Conservation (phyloP, 2,797 vertebrate genomes). For the Rhabdophis nuchalis region DNA sequence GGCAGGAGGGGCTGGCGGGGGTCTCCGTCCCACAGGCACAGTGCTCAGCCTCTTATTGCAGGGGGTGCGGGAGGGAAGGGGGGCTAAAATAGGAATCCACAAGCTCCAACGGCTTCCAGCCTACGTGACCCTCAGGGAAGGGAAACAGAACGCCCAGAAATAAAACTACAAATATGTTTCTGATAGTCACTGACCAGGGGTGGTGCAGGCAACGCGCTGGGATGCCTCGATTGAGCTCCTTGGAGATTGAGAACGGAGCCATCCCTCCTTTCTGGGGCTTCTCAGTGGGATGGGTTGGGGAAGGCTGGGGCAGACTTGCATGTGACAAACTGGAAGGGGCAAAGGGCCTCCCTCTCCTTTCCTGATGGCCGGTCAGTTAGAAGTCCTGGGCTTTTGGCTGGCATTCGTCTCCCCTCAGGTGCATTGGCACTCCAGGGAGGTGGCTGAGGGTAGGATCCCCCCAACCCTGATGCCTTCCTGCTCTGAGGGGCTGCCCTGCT, state of each 20-base stretch:
- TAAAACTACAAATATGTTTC: not conserved
- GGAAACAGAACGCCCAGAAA: not conserved
- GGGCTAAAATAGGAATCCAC: not conserved
- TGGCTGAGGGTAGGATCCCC: not conserved
- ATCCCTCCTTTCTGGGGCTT: not conserved
- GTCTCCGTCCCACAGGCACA: not conserved
- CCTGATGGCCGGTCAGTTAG: not conserved
- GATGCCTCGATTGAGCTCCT: not conserved
- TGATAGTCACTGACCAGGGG: not conserved
- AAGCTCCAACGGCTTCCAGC: not conserved
- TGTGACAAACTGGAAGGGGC: not conserved
- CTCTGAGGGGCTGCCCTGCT: not conserved
- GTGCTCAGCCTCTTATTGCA: too few species aligned
- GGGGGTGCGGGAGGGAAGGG: not conserved
- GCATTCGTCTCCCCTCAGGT: not conserved
- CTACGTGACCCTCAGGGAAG: not conserved
- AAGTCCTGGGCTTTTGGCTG: not conserved
- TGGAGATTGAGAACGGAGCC: not conserved
- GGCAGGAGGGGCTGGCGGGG: not conserved
- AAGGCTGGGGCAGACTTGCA: not conserved
- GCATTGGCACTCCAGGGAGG: not conserved
- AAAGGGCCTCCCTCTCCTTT: not conserved
- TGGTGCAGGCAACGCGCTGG: not conserved
- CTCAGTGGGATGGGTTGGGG: not conserved
- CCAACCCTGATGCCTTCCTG: not conserved